A percentile compares a stretch with the other conserved stretches of the same genome.
phyloP scores from a whole-genome alignment of 2,797 vertebrate genomes.

The Gouania willdenowi region DNA sequence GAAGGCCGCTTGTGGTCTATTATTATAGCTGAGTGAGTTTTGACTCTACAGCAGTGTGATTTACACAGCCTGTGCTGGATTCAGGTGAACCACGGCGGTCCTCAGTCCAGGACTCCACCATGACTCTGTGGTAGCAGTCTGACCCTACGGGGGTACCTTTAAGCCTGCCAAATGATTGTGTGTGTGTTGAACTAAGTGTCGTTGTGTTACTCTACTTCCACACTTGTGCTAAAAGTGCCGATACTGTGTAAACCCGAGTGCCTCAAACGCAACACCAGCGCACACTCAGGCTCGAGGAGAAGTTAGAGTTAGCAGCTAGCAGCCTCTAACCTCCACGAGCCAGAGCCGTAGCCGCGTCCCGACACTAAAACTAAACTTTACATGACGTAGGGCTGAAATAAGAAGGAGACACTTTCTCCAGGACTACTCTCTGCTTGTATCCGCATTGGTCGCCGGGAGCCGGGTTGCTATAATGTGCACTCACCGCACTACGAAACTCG shows the following conservation, averaged over 20 bases:
- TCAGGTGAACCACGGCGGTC: too few species aligned
- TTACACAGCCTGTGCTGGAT: too few species aligned
- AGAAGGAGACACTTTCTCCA: constrained; percentile 26
- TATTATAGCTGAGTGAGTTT: too few species aligned
- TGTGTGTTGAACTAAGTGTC: too few species aligned
- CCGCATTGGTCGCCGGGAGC: constrained; percentile 29
- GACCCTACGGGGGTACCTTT: too few species aligned
- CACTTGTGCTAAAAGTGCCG: neutral
- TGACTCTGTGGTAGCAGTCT: too few species aligned
- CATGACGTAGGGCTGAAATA: constrained; percentile 10
- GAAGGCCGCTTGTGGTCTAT: too few species aligned
- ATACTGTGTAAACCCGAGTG: too few species aligned
- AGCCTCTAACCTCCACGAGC: constrained; percentile 8
- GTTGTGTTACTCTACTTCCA: too few species aligned
- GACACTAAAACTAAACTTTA: constrained; percentile 4
- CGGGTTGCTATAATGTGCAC: constrained; percentile 66
- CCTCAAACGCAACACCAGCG: neutral
- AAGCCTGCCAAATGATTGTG: too few species aligned
- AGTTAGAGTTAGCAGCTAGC: constrained; percentile 14
- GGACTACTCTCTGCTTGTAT: constrained; percentile 36
- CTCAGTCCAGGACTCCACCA: too few species aligned
- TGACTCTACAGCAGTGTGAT: too few species aligned
- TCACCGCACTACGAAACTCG: constrained; percentile 69
- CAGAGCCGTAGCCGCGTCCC: constrained; percentile 5
- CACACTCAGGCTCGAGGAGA: neutral